Percentiles rank a stretch among this genome's conserved stretches.
phyloP scores from a whole-genome alignment of 1,140 invertebrate genomes.

The Uloborus diversus region DNA sequence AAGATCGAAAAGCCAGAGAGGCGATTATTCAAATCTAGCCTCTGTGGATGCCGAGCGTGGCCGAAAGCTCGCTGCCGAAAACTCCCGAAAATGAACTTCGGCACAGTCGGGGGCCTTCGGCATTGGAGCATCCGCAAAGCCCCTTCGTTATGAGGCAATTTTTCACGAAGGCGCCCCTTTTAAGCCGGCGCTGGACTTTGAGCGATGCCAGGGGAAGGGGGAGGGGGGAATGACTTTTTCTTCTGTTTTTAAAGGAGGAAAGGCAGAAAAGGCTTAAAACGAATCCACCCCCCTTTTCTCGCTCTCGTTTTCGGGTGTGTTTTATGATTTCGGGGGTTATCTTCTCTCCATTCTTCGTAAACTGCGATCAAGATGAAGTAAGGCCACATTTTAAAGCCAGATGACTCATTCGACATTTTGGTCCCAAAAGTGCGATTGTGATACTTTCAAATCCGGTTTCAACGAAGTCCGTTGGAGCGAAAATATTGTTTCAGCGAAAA shows the following conservation, averaged over 20 bases:
- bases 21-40: constrained; percentile 41
- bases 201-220: too few species aligned
- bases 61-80: background rate
- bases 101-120: background rate
- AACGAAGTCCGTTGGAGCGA: too few species aligned
- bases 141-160: constrained; percentile 43
- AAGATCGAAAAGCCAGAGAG: background rate
- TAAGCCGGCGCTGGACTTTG: constrained; percentile 20
- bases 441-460: too few species aligned
- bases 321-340: background rate
- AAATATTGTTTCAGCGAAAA: too few species aligned
- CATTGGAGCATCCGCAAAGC: constrained; percentile 31
- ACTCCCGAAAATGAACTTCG: constrained; percentile 14
- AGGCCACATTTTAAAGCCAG: too few species aligned
- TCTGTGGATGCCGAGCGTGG: background rate
- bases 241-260: background rate
- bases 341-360: too few species aligned
- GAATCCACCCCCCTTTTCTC: background rate
- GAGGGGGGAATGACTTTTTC: too few species aligned
- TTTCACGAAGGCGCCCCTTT: constrained; percentile 28
- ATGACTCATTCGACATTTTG: too few species aligned
- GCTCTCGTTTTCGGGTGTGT: background rate
- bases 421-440: too few species aligned
- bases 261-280: constrained; percentile 9
- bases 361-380: too few species aligned